A percentile compares a stretch with the other conserved stretches of the same genome.
phyloP scores from a whole-genome alignment of 1,140 invertebrate genomes.

The Calliopsis andreniformis region DNA sequence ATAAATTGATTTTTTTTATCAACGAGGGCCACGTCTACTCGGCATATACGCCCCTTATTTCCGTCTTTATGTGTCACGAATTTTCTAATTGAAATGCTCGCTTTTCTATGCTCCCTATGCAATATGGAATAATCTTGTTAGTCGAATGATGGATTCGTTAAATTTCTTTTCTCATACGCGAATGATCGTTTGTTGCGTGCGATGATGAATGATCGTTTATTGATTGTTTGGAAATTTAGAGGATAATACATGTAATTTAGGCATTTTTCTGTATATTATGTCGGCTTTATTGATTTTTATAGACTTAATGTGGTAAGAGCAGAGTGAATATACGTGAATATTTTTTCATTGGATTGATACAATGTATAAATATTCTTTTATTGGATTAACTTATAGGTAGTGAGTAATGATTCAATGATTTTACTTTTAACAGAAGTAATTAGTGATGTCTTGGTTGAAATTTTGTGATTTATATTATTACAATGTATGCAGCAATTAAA shows the following conservation, averaged over 20 bases:
- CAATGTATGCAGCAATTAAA: background rate
- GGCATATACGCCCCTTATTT: slow-evolving; percentile 75
- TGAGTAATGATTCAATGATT: background rate
- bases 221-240: background rate
- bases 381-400: background rate
- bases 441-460: background rate
- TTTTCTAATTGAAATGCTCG: slow-evolving; percentile 13
- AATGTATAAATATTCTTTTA: background rate
- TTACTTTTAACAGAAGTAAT: background rate
- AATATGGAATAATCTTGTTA: background rate
- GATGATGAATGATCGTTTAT: background rate
- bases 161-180: background rate
- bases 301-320: background rate
- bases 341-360: background rate
- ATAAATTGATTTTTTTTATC: slow-evolving; percentile 61
- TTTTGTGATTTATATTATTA: background rate
- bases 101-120: background rate
- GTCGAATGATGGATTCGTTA: slow-evolving; percentile 1
- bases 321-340: background rate
- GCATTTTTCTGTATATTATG: background rate
- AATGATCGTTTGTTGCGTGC: background rate
- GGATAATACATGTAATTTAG: background rate
- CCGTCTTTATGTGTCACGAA: slow-evolving; percentile 33
- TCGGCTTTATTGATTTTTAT: background rate
- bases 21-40: slow-evolving; percentile 66